Evolutionary conservation across 2,888 invertebrate species (phyloP), one percentile per base, ranked within the genome.

Genomic region (Portevinia maculata): DNA sequence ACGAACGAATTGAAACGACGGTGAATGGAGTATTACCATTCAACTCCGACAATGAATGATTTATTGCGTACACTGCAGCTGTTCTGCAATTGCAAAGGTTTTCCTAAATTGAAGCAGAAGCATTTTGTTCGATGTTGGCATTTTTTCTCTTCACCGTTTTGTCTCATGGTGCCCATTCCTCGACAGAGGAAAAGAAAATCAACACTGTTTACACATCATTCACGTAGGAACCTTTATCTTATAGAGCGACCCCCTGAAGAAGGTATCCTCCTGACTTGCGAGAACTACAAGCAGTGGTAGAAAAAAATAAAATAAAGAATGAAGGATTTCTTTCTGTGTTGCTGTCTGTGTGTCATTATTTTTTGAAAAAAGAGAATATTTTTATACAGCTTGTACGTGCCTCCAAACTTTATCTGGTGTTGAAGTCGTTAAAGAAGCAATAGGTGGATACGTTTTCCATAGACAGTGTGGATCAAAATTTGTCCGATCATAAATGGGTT

Each of bases 21-120:
- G 52, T 69, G 76, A 76, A 76, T 76, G 78, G 71, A 73, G 57
- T 73, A 78, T 71, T 71, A 73, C 62, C 78, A 67, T 83, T 78
- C 83, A 83, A 79, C 83, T 78, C 73, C 57, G 76, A 84, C 78
- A 69, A 84, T 85, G 85, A 85, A 85, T 85, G 85, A 85, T 85
- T 85, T 85, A 85, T 85, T 85, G 85, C 85, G 83, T 85, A 83
- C 84, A 83, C 64, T 85, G 85, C 84, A 85, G 83, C 84, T 84
- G 85, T 83, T 84, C 84, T 79, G 81, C 78, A 85, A 73, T 78
- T 78, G 85, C 76, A 79, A 74, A 41, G 57, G 79, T 70, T 74
- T 81, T 84, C 73, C 64, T 67, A 70, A 71, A 79, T 73, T 62
- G 79, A 71, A 85, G 79, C 79, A 59, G 71, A 70, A 74, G 73